Base-by-base conservation (phyloP, 2,113 vertebrate genomes). In the Ranitomeya variabilis region DNA sequence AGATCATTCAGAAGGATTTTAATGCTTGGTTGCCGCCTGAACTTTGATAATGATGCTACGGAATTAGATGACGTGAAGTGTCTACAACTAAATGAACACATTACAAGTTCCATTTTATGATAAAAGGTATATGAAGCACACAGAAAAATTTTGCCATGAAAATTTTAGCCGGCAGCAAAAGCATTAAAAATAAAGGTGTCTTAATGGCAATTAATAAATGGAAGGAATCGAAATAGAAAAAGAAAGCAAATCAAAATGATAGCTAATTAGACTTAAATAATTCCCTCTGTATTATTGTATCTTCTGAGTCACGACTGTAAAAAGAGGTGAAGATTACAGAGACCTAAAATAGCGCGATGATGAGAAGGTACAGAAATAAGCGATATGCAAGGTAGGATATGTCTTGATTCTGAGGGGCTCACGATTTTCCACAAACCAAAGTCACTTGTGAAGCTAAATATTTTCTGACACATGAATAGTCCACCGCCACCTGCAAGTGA, bases 251-350 rank as follows among this genome's bases (percentile, higher is more conserved):
- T 80, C 62, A 14, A 66, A 83, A 52, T 83, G 80, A 83, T 83
- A 57, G 54, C 79, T 80, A 52, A 67, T 67, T 83, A 83, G 62
- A 83, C 81, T 14, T 54, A 54, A 83, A 66, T 81, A 66, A 67
- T 54, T 37, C 79, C 59, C 59, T 62, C 21, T 1, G n/a, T 26
- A 51, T 23, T 51, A 52, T 81, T 81, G 64, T 23, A 60, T 81
- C 59, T 37, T 81, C 45, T 67, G 62, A 83, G 81, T 52, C 62
- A 83, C 31, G 7, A 18, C 11, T 83, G 11, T 62, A 64, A 64
- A 81, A 26, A 81, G 16, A 31, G 55, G 45, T 23, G 45, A 51
- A 67, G 67, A 83, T 52, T 80, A 80, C 26, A 60, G 55, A 31
- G 55, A 18, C 12, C n/a, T 19, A 80, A 59, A 31, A 80, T 59